A percentile compares a stretch with the other conserved stretches of the same genome.
Evolutionary conservation across 37 sponge, comb jelly and placozoan genomes (phyloP).

Genomic region (Ianthella basta): DNA sequence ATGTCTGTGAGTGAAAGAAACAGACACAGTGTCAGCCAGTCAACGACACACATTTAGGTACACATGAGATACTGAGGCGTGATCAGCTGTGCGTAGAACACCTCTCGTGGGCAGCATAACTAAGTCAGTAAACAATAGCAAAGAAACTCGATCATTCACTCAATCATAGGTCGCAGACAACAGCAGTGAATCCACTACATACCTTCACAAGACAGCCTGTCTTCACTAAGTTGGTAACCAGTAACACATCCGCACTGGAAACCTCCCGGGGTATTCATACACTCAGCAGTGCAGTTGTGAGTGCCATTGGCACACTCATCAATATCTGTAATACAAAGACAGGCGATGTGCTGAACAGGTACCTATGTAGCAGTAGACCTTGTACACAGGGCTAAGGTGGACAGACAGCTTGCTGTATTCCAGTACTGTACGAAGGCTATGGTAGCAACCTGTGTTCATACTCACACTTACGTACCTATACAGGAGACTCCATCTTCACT

Average conservation of each 20-base stretch:
- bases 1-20: not conserved
- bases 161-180: no score
- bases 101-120: no score
- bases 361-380: not conserved
- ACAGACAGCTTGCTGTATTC: not conserved
- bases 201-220: conserved; percentile 17
- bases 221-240: not conserved
- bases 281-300: not conserved
- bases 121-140: no score
- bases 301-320: conserved; percentile 25
- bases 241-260: not conserved
- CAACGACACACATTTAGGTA: not conserved
- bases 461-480: not conserved
- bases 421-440: not conserved
- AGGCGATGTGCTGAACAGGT: no score
- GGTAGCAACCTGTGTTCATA: no score
- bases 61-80: no score
- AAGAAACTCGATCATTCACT: no score
- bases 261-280: not conserved
- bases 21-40: not conserved
- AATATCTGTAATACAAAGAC: not conserved
- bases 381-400: not conserved
- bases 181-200: no score
- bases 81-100: no score
- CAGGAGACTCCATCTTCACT: not conserved